Base-by-base conservation (phyloP, 2,888 invertebrate genomes). In the Cryptus viduatorius region DNA sequence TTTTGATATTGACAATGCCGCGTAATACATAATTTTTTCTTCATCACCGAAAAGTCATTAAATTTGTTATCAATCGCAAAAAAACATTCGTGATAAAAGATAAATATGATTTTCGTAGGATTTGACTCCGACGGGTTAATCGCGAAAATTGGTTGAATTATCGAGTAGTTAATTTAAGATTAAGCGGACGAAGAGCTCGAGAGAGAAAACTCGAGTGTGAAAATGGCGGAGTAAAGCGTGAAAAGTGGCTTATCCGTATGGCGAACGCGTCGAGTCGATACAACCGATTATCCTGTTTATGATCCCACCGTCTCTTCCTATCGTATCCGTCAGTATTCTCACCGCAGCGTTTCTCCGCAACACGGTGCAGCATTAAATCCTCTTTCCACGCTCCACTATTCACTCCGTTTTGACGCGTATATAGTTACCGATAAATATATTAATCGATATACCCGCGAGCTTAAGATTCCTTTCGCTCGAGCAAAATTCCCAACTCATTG, bases 231-330 rank as follows among this genome's bases (percentile, higher is more conserved):
- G 46, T 14, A 56, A 46, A 64, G 65, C 48, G 81, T 79, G 56
- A 75, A 68, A 65, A 84, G 83, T 80, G 87, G 82, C 86, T 89
- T 82, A 89, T 89, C 88, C 86, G 87, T 87, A 90, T 90, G 87
- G 87, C 79, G 82, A 87, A 88, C 88, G 88, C 89, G 89, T 84
- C 83, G 82, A 82, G 83, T 84, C 87, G 90, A 91, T 90, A 89
- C 87, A 87, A 86, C 76, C 88, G 89, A 90, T 91, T 90, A 90
- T 89, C 90, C 89, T 91, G 90, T 90, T 91, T 90, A 90, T 89
- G 87, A 89, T 88, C 87, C 87, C 86, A 86, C 84, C 84, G 77
- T 85, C 83, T 87, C 71, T 46, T 67, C 56, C 77, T 71, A 71
- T 61, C 29, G 29, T 29, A 59, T 79, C 75, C 44, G 79, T 59